Evolutionary conservation across 1,140 invertebrate genomes (phyloP).

Genomic region (Saxidomus purpurata): DNA sequence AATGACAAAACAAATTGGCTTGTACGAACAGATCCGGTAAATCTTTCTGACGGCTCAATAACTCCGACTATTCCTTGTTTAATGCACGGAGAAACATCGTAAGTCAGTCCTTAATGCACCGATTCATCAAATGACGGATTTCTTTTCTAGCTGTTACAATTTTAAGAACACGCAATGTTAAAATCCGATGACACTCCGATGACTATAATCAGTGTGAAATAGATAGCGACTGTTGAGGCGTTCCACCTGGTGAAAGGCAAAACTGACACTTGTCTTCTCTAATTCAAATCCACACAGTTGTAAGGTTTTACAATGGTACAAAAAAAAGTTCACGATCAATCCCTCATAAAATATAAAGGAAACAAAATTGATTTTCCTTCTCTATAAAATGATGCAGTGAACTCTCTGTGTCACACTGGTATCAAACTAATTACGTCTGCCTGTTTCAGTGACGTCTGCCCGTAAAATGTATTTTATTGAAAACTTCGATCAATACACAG

Average conservation of each 20-base stretch:
- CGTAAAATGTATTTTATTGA: slow-evolving; percentile 33
- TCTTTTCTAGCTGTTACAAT: too few species aligned
- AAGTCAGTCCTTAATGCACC: too few species aligned
- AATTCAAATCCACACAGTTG: background rate
- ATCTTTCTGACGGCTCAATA: background rate
- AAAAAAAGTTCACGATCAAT: background rate
- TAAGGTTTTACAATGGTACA: background rate
- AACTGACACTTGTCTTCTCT: background rate
- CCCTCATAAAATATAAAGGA: background rate
- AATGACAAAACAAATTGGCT: slow-evolving; percentile 13
- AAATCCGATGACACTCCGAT: too few species aligned
- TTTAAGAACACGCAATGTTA: too few species aligned
- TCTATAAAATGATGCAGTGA: background rate
- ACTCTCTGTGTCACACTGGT: background rate
- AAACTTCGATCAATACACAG: background rate
- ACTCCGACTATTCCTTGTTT: background rate
- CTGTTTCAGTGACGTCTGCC: background rate
- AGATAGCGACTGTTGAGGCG: too few species aligned
- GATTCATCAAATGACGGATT: too few species aligned
- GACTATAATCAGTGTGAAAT: too few species aligned
- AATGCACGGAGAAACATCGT: too few species aligned
- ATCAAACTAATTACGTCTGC: slow-evolving; percentile 6
- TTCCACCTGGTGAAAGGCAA: too few species aligned
- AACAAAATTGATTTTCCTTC: background rate
- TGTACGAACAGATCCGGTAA: background rate